A percentile compares a stretch with the other conserved stretches of the same genome.
These are phyloP conservation scores for Megamerina dolium DNA, from an alignment of 2,888 invertebrate genomes.

Conservation along the genomic window DNA sequence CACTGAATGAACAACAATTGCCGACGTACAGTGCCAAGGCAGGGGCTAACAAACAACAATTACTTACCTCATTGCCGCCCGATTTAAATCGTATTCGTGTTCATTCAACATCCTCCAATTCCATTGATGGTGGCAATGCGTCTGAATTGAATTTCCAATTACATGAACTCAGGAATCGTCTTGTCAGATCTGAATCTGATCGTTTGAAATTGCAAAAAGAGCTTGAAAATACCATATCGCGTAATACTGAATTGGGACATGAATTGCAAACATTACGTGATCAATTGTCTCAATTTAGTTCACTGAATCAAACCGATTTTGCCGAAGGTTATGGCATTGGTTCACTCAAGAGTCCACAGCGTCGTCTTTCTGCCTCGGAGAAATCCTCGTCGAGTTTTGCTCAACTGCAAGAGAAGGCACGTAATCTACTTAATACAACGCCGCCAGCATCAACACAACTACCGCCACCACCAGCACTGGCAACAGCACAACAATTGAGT, in stretches of 20 bases:
- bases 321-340: conserved; percentile 54
- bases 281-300: conserved; percentile 48
- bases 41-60: conserved; percentile 17
- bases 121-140: conserved; percentile 31
- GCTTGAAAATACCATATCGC: conserved; percentile 56
- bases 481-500: conserved; percentile 25
- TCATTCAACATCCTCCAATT: conserved; percentile 11
- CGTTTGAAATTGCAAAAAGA: conserved; percentile 54
- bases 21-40: conserved; percentile 22
- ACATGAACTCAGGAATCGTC: conserved; percentile 52
- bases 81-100: conserved; percentile 37
- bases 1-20: conserved; percentile 42
- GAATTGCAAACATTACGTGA: conserved; percentile 49
- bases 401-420: conserved; percentile 45
- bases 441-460: too few species aligned
- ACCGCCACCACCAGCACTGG: too few species aligned
- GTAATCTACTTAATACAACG: conserved; percentile 40
- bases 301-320: conserved; percentile 50
- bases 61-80: conserved; percentile 38
- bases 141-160: conserved; percentile 53
- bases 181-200: conserved; percentile 47
- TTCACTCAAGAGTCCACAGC: conserved; percentile 32
- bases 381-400: conserved; percentile 38
- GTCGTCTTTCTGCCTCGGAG: conserved; percentile 26
- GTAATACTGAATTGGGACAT: conserved; percentile 54